phyloP scores from a whole-genome alignment of 1,140 invertebrate species.

The Caenorhabditis remanei region DNA sequence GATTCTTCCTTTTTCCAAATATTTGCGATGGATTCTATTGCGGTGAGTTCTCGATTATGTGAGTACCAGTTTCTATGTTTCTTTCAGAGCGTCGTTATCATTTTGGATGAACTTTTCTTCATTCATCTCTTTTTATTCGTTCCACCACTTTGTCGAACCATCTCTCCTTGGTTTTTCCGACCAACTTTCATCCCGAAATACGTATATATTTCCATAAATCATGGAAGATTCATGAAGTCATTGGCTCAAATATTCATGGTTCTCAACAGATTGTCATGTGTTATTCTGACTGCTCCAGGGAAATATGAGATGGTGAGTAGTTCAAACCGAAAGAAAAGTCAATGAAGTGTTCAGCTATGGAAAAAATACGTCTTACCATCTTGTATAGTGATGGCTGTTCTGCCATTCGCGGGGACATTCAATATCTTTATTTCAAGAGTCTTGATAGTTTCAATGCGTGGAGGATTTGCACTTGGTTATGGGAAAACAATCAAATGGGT shows the following conservation, averaged over 20 bases:
- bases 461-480: background rate
- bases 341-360: background rate
- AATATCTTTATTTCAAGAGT: background rate
- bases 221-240: background rate
- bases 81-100: slow-evolving; percentile 1
- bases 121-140: background rate
- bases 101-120: background rate
- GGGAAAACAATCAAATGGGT: background rate
- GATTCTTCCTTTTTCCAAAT: background rate
- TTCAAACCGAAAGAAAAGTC: background rate
- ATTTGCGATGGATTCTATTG: background rate
- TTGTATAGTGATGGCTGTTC: background rate
- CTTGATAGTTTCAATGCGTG: background rate
- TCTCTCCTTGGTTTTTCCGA: background rate
- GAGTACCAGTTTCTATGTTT: background rate
- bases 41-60: background rate
- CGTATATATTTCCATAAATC: background rate
- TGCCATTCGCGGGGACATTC: background rate
- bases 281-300: background rate
- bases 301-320: background rate
- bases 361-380: background rate
- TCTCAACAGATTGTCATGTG: background rate
- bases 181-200: background rate
- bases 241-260: background rate
- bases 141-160: background rate